A percentile compares a stretch with the other conserved stretches of the same genome.
These are phyloP conservation scores for Trididemnum miniatum DNA, from an alignment of 23 tunicate genomes.

Conservation along the genomic window DNA sequence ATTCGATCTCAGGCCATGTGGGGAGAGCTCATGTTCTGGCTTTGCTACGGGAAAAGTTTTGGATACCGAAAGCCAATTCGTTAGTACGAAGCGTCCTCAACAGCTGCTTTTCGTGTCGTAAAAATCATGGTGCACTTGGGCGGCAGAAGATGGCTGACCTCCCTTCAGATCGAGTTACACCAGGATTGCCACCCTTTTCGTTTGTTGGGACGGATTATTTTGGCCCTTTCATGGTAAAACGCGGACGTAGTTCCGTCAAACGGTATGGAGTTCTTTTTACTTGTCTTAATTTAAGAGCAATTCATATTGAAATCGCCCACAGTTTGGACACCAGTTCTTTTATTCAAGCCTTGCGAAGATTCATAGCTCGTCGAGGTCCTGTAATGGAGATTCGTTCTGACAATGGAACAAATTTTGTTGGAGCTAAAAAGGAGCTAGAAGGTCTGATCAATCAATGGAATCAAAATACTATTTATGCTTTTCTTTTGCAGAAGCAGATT, in stretches of 20 bases:
- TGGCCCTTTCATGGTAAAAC: slow-evolving; percentile 18
- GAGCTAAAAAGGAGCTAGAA: slow-evolving; percentile 25
- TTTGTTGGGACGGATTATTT: slow-evolving; percentile 38
- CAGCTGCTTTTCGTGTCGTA: neutral
- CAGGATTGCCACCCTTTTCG: slow-evolving; percentile 33
- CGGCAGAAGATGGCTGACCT: slow-evolving; percentile 34
- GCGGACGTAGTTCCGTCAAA: slow-evolving; percentile 23
- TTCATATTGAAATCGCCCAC: slow-evolving; percentile 43
- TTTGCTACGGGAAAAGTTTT: slow-evolving; percentile 1
- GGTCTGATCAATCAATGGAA: slow-evolving; percentile 23
- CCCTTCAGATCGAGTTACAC: slow-evolving; percentile 20
- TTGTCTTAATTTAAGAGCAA: slow-evolving; percentile 30
- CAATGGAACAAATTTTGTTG: slow-evolving; percentile 54
- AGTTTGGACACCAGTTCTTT: slow-evolving; percentile 25
- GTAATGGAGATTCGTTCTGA: slow-evolving; percentile 24
- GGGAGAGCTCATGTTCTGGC: too few species aligned
- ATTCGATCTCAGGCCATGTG: slow-evolving; percentile 10
- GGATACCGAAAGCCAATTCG: slow-evolving; percentile 12
- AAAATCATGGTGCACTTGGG: neutral
- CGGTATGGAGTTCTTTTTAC: slow-evolving; percentile 33
- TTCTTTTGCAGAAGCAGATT: neutral
- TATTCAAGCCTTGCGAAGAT: slow-evolving; percentile 29
- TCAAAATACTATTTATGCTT: too few species aligned
- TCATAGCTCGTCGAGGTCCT: slow-evolving; percentile 35
- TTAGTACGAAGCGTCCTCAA: neutral